Base-by-base conservation (phyloP, 35 echinoderm and acorn worm species). In the Heliocidaris erythrogramma region DNA sequence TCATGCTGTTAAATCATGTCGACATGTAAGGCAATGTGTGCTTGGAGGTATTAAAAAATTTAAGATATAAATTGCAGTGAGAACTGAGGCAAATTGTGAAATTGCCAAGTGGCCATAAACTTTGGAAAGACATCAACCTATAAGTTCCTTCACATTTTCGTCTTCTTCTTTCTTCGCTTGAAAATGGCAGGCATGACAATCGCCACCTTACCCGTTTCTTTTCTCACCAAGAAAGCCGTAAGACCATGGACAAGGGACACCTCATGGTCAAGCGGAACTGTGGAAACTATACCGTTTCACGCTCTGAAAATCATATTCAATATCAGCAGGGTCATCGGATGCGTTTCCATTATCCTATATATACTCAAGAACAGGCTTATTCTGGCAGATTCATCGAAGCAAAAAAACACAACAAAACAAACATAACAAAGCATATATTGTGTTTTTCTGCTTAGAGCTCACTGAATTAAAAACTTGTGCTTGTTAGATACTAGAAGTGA, bases 191-290 rank as follows among this genome's bases (percentile, higher is more conserved):
- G 27, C 65, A 78, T 78, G 21, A n/a, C 65, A 21, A 78, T 18
- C 21, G 18, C 17, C 65, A 78, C 65, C 65, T 78, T n/a, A 78
- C 65, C 27, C 18, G 27, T 5, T n/a, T 24, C 65, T n/a, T 78
- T 78, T 78, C 27, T 78, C 27, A 18, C 24, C 24, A 21, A 78
- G 27, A 78, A 78, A 78, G 65, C 65, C 8, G 0, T 5, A 78
- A 78, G 65, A 78, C 65, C 65, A 27, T 78, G 65, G 65, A 7
- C 65, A 78, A 5, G 65, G 65, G 65, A 78, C 65, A n/a, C n/a
- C 65, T 78, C 65, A 78, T 78, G 65, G 65, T 78, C 65, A 78
- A 78, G 65, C 65, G 65, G 65, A 78, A 78, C 65, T 78, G 65
- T 78, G 65, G 65, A 78, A 78, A 78, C 65, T 78, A 78, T 78